phyloP scores from a whole-genome alignment of 2,888 invertebrate species.

The Plemyria rubiginata region DNA sequence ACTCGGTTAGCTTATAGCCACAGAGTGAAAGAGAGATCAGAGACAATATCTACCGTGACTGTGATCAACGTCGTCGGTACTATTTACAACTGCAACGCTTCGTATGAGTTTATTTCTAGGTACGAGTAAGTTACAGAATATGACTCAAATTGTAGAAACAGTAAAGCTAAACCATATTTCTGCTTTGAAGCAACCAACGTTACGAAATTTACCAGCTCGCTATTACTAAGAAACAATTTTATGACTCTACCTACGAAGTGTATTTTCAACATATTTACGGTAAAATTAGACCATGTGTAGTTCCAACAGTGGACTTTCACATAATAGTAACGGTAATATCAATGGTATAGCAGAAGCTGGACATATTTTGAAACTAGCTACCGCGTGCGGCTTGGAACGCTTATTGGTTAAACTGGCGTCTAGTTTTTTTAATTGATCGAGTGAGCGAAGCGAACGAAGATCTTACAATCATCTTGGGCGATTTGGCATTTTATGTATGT shows the following conservation, averaged over 20 bases:
- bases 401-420: no score
- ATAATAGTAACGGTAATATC: conserved; percentile 54
- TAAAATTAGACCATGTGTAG: conserved; percentile 44
- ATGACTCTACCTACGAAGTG: conserved; percentile 34
- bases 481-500: no score
- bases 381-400: no score
- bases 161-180: conserved; percentile 14
- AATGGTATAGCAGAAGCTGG: conserved; percentile 62
- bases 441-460: no score
- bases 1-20: no score
- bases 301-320: conserved; percentile 49
- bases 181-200: conserved; percentile 12
- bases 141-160: neutral
- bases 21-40: no score
- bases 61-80: no score
- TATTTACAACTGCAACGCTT: no score
- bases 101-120: neutral
- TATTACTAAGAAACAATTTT: conserved; percentile 39
- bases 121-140: neutral
- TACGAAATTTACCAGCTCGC: conserved; percentile 28
- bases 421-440: no score
- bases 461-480: no score
- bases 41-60: no score
- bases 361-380: conserved; percentile 1
- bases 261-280: conserved; percentile 42